These are phyloP conservation scores for Bombycilla garrulus DNA, from an alignment of 2,113 vertebrate species.

Conservation along the genomic window DNA sequence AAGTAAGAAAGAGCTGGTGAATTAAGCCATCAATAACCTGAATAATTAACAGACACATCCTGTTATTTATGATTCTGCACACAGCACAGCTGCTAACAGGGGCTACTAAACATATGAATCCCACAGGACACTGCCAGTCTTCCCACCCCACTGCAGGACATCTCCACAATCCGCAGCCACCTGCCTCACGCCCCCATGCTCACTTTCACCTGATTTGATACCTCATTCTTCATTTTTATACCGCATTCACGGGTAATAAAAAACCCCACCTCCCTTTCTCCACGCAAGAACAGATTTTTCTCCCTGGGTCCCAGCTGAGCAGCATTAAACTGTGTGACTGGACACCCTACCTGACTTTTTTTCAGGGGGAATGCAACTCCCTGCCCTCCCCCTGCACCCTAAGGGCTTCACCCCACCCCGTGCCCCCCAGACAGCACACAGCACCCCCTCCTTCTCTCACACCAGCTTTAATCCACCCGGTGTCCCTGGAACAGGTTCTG, in stretches of 20 bases:
- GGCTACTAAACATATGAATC: neutral
- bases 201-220: neutral
- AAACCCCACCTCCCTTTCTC: neutral
- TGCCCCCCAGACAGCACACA: neutral
- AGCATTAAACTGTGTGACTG: neutral
- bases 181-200: neutral
- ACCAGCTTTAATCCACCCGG: neutral
- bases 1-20: neutral
- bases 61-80: neutral
- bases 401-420: neutral
- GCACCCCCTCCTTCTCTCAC: neutral
- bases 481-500: neutral
- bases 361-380: too few species aligned
- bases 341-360: neutral
- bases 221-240: rapidly evolving
- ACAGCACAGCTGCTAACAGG: neutral
- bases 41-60: neutral
- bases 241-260: neutral
- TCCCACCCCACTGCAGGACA: neutral
- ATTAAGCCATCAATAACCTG: neutral
- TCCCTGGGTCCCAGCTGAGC: neutral
- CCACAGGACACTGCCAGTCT: neutral
- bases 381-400: neutral
- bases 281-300: neutral
- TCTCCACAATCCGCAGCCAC: neutral